These are phyloP conservation scores for Tetrao urogallus DNA, from an alignment of 2,113 vertebrate species.

Conservation along the genomic window DNA sequence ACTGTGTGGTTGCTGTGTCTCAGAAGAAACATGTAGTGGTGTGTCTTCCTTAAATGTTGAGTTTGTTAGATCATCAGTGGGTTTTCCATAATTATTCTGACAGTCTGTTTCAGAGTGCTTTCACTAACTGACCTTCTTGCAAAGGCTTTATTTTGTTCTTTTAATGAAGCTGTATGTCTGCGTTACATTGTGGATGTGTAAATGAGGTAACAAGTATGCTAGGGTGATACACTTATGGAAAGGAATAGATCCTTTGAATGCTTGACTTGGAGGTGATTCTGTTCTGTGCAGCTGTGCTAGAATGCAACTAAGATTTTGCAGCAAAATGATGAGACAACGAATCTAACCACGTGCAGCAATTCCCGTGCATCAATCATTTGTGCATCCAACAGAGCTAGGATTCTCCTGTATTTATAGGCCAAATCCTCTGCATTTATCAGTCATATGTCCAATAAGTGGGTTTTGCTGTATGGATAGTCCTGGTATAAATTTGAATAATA, in stretches of 20 bases:
- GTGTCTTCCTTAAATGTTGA: background rate
- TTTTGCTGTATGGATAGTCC: background rate
- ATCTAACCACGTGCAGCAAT: background rate
- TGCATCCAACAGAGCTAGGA: background rate
- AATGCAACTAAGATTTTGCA: background rate
- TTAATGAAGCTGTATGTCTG: background rate
- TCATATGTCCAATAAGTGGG: background rate
- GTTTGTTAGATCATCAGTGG: background rate
- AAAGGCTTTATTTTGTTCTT: background rate
- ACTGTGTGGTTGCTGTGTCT: background rate
- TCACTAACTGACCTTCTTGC: background rate
- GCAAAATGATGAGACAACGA: background rate
- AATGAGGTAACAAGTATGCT: background rate
- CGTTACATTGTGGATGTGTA: background rate
- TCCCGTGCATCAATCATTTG: background rate
- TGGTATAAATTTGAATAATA: background rate
- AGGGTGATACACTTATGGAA: background rate
- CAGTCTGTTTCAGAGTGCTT: background rate
- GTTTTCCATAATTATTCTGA: background rate
- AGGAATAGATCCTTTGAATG: background rate
- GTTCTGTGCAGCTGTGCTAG: background rate
- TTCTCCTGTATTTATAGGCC: background rate
- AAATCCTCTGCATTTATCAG: background rate
- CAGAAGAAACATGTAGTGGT: background rate
- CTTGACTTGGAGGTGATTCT: background rate